phyloP scores from a whole-genome alignment of 2,113 vertebrate genomes.

The Hucho hucho region DNA sequence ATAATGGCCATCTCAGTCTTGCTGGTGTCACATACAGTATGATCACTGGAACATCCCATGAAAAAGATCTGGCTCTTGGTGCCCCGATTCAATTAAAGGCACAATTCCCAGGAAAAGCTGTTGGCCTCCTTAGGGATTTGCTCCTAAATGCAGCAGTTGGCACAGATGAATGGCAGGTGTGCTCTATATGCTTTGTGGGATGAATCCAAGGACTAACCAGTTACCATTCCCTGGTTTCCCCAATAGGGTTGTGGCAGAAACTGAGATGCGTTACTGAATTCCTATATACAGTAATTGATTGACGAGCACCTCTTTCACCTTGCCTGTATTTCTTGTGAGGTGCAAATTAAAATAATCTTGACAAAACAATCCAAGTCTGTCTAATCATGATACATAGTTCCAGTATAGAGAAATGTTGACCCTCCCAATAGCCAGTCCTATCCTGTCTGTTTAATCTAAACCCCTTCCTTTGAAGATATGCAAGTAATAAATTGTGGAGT shows the following conservation, averaged over 20 bases:
- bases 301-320: not conserved
- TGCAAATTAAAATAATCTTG: slow-evolving; percentile 58
- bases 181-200: not conserved
- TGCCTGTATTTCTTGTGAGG: slow-evolving; percentile 41
- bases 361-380: slow-evolving; percentile 24
- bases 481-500: slow-evolving; percentile 35
- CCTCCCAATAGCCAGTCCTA: slow-evolving; percentile 27
- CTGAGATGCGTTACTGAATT: no score
- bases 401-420: slow-evolving; percentile 6
- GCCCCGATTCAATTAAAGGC: slow-evolving; percentile 14
- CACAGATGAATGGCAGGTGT: slow-evolving; percentile 11
- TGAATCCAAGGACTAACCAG: slow-evolving; percentile 14
- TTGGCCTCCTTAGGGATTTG: slow-evolving; percentile 11
- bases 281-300: no score
- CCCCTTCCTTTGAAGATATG: slow-evolving; percentile 35
- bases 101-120: not conserved
- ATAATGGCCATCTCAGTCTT: slow-evolving; percentile 15
- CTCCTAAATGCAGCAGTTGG: slow-evolving; percentile 25
- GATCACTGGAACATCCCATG: slow-evolving; percentile 13
- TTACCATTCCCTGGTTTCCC: slow-evolving; percentile 16
- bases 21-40: slow-evolving; percentile 31
- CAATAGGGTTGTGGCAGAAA: slow-evolving; percentile 38
- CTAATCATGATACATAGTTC: slow-evolving; percentile 34
- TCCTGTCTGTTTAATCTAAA: not conserved
- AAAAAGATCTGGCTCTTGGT: slow-evolving; percentile 15